These are phyloP conservation scores for Pseudococcus viburni DNA, from an alignment of 2,888 invertebrate genomes.

Conservation along the genomic window DNA sequence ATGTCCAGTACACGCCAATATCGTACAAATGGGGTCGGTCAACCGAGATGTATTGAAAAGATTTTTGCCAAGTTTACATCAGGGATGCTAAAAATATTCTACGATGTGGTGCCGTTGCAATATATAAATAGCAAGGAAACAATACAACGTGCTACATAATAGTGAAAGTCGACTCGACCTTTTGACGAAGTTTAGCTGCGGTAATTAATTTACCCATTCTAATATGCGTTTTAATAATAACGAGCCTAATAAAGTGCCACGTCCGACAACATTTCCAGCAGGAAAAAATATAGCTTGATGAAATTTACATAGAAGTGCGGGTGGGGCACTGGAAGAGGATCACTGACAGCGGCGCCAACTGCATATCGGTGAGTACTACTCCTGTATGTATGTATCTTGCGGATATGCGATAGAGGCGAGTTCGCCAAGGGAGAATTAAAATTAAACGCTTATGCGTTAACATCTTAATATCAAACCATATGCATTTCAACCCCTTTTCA, in stretches of 20 bases:
- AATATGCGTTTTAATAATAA: slow-evolving; percentile 3
- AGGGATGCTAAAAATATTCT: too few relatives aligned
- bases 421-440: slow-evolving; percentile 14
- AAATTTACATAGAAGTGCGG: slow-evolving; percentile 1
- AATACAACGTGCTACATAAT: background rate
- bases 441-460: slow-evolving; percentile 7
- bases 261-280: background rate
- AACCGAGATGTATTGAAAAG: too few relatives aligned
- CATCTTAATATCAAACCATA: slow-evolving; percentile 14
- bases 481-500: background rate
- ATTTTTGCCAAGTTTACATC: too few relatives aligned
- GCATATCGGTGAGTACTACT: background rate
- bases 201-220: slow-evolving; percentile 2
- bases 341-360: background rate
- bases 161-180: background rate
- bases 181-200: background rate
- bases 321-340: background rate
- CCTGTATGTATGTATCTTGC: background rate
- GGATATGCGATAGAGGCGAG: background rate
- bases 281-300: background rate
- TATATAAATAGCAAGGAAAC: background rate
- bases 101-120: too few relatives aligned
- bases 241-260: slow-evolving; percentile 14
- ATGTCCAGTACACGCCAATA: too few relatives aligned
- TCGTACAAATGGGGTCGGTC: too few relatives aligned